Conservation (phyloP, 1,140 invertebrate species). For the Drosophila rufa region DNA sequence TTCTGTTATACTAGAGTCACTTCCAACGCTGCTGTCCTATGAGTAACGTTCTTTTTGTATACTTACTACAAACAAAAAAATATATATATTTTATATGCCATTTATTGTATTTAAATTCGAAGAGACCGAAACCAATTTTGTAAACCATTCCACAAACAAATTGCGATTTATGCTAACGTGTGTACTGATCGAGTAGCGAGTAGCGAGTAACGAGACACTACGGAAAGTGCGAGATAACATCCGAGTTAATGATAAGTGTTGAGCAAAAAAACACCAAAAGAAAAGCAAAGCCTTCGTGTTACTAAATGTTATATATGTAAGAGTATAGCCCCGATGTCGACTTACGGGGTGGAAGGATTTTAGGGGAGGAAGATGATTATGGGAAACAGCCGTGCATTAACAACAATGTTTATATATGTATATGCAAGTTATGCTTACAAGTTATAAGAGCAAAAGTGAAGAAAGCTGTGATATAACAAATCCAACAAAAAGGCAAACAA, state of each 20-base stretch:
- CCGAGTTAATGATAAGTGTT: slow-evolving; percentile 41
- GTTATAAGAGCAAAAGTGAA: slow-evolving; percentile 73
- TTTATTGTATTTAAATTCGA: slow-evolving; percentile 82
- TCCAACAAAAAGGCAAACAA: slow-evolving; percentile 47
- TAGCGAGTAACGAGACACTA: slow-evolving; percentile 2
- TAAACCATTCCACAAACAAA: slow-evolving; percentile 76
- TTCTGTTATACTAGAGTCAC: slow-evolving; percentile 63
- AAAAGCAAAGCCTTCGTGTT: slow-evolving; percentile 37
- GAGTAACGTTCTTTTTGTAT: slow-evolving; percentile 74
- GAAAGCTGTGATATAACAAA: slow-evolving; percentile 76
- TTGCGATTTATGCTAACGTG: slow-evolving; percentile 69
- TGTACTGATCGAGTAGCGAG: slow-evolving; percentile 49
- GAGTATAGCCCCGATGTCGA: slow-evolving; percentile 26
- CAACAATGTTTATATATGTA: slow-evolving; percentile 57
- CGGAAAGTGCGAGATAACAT: slow-evolving; percentile 28
- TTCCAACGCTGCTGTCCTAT: slow-evolving; percentile 69
- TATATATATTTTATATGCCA: slow-evolving; percentile 80
- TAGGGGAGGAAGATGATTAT: background rate
- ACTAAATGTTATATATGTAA: slow-evolving; percentile 47
- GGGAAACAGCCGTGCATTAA: slow-evolving; percentile 59
- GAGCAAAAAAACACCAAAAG: slow-evolving; percentile 44
- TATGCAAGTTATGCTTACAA: slow-evolving; percentile 82
- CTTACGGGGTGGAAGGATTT: background rate
- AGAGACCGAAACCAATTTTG: slow-evolving; percentile 58
- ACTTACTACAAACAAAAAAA: slow-evolving; percentile 51